Base-by-base conservation (phyloP, 2,113 vertebrate genomes). In the Mirounga angustirostris region DNA sequence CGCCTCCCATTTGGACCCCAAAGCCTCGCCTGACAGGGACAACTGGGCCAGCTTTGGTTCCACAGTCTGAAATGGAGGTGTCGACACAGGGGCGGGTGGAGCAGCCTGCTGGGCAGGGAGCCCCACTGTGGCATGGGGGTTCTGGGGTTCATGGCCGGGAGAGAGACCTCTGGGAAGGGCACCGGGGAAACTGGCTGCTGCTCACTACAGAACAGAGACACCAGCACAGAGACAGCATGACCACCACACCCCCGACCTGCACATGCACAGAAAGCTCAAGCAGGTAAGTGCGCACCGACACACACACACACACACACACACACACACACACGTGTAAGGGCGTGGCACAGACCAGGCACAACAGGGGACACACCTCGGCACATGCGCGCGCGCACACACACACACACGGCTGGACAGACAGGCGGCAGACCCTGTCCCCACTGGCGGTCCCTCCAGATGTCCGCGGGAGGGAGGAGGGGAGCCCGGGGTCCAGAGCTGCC, bases 241-340 rank as follows among this genome's bases (percentile, higher is more conserved):
- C 97, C 92, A 98, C 97, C 97, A 97, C 96, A 96, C 97, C 97
- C 96, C 84, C 81, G 96, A 97, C 98, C 98, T 98, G 98, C 98
- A 98, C 99, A 99, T 99, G 99, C 99, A 99, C 98, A 97, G 96
- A 97, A 98, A 98, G 98, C 99, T 99, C 98, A 97, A 98, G 98
- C 97, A 98, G 98, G 97, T 97, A 98, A 93, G 98, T 98, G 98
- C 74, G n/a, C 95, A 98, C 99, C 97, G 30, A 98, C 90, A 96
- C 94, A 98, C 96, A 95, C 88, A 98, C 96, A 98, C 36, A 36
- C 92, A 73, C 4, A 84, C 74, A 91, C 86, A 40, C 22, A 93
- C 78, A 95, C 97, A 43, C 40, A 43, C 40, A 43, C 40, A 43
- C 40, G n/a, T 19, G 94, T 86, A 98, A 43, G 85, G 98, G 83